These are phyloP conservation scores for Anabacerthia variegaticeps DNA, from an alignment of 2,797 vertebrate genomes.

Conservation along the genomic window DNA sequence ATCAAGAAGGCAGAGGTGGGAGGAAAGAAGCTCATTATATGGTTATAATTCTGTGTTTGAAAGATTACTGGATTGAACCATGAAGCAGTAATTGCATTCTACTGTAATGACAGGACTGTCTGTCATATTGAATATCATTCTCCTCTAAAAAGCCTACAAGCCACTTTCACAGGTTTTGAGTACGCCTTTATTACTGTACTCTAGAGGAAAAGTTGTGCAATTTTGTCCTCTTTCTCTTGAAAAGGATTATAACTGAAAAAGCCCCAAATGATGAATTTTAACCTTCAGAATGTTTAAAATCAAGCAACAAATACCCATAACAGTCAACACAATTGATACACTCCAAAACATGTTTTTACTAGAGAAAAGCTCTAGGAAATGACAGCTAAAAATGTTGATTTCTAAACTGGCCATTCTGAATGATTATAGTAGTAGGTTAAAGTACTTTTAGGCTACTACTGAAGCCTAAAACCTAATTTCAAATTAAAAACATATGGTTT, in stretches of 20 bases:
- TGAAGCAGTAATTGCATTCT: not conserved
- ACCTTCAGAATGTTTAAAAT: not conserved
- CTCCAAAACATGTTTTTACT: not conserved
- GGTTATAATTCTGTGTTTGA: not conserved
- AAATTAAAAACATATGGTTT: not conserved
- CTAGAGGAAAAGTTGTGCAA: not conserved
- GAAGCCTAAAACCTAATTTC: not conserved
- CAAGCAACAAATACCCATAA: not conserved
- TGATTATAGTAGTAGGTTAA: not conserved
- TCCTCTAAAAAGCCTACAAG: not conserved
- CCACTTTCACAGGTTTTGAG: not conserved
- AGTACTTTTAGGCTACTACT: not conserved
- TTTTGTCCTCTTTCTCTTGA: not conserved
- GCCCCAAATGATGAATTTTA: rapidly evolving
- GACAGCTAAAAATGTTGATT: not conserved
- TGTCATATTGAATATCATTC: rapidly evolving
- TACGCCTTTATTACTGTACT: not conserved
- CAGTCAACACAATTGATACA: not conserved
- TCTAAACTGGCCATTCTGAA: not conserved
- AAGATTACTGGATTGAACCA: not conserved
- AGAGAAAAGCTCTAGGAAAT: not conserved
- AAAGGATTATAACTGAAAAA: not conserved
- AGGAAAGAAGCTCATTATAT: not conserved
- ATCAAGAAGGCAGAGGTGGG: not conserved
- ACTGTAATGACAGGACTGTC: not conserved